Evolutionary conservation across 2,797 vertebrate genomes (phyloP).

Genomic region (Discoglossus pictus): DNA sequence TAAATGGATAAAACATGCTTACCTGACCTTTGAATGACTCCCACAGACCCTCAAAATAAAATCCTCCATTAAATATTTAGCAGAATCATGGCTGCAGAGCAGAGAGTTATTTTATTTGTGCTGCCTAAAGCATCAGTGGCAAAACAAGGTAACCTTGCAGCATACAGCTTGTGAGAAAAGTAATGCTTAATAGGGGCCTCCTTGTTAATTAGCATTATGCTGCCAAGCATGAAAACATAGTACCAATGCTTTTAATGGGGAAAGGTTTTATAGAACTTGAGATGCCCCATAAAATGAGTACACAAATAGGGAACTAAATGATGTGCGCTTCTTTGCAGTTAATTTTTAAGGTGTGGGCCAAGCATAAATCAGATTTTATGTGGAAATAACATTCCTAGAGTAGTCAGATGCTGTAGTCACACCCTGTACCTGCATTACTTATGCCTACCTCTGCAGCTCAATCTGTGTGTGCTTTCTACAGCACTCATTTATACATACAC

Average conservation of each 20-base stretch:
- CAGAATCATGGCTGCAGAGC: not conserved
- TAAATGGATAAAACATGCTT: constrained; percentile 41
- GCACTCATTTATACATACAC: too few species aligned
- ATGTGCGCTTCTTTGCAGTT: not conserved
- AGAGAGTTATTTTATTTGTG: not conserved
- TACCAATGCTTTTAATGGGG: constrained; percentile 2
- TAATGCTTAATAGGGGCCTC: not conserved
- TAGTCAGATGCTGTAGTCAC: too few species aligned
- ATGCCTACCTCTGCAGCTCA: too few species aligned
- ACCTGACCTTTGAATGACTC: constrained; percentile 32
- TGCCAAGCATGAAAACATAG: constrained; percentile 34
- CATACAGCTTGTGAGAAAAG: not conserved
- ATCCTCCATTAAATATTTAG: constrained; percentile 19
- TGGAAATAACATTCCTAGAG: not conserved
- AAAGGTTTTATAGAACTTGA: constrained; percentile 30
- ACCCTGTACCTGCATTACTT: too few species aligned
- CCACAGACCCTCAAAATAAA: constrained; percentile 27
- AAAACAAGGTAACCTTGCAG: not conserved
- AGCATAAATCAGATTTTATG: not conserved
- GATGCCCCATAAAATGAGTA: constrained; percentile 37
- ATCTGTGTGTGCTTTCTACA: too few species aligned
- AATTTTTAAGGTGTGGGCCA: constrained; percentile 10
- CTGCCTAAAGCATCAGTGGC: constrained; percentile 5
- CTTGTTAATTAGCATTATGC: constrained; percentile 28
- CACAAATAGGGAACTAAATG: constrained; percentile 22